phyloP scores from a whole-genome alignment of 2,888 invertebrate species.

The Neoitamus cyanurus region DNA sequence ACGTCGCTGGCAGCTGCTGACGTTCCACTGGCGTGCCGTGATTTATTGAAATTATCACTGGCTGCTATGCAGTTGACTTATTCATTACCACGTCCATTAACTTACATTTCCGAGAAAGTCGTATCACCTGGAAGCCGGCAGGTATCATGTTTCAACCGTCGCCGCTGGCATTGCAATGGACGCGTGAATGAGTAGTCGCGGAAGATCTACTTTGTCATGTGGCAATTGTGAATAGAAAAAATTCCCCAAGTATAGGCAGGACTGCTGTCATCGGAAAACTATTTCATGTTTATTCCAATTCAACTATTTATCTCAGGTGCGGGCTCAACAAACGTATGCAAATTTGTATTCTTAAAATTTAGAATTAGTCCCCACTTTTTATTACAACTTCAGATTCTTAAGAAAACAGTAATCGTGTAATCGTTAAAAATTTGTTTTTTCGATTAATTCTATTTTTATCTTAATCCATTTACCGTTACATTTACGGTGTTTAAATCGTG shows the following conservation, averaged over 20 bases:
- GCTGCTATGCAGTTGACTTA: neutral
- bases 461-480: too few species aligned
- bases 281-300: too few species aligned
- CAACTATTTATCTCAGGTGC: too few species aligned
- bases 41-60: slow-evolving; percentile 5
- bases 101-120: neutral
- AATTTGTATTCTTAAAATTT: too few species aligned
- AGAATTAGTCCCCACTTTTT: too few species aligned
- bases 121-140: neutral
- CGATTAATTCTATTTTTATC: too few species aligned
- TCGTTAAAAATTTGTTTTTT: too few species aligned
- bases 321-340: too few species aligned
- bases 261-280: neutral
- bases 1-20: neutral
- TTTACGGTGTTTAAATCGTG: too few species aligned
- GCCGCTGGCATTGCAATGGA: neutral
- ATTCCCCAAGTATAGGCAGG: neutral
- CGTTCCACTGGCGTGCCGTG: neutral
- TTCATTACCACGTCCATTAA: slow-evolving; percentile 1
- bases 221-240: neutral
- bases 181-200: neutral
- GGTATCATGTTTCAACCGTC: neutral
- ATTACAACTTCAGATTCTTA: too few species aligned
- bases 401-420: too few species aligned
- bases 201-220: neutral